Evolutionary conservation across 2,797 vertebrate species (phyloP), one percentile per base, ranked within the genome.

Genomic region (Sciaenops ocellatus): DNA sequence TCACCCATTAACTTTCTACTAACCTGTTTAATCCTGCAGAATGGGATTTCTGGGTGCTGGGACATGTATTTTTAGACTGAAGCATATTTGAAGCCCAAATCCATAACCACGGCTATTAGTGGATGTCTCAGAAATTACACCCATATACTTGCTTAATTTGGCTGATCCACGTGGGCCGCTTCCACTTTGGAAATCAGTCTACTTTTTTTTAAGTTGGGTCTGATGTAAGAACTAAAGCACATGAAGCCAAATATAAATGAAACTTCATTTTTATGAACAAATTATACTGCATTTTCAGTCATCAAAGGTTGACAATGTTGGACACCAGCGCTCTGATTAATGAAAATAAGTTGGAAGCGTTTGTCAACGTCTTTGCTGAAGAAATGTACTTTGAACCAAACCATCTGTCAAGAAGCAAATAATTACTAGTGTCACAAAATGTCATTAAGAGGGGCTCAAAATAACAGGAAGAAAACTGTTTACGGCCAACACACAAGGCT

Each of bases 1-100:
- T 87, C 85, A 86, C 71, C 78, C 67, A 76, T 79, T 87, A 62
- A 73, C 68, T 84, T 76, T 54, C 47, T 41, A 38, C 50, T 4
- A 7, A 60, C 56, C 56, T 48, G 20, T 76, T 78, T 80, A 84
- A 72, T n/a, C 28, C 28, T 46, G 59, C 5, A 20, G 66, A 81
- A 85, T 76, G 20, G 69, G 73, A 82, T 76, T 82, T 80, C 54
- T 69, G 74, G 28, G 16, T 68, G 67, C 69, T 24, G 63, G 68
- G 67, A 82, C 28, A 17, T 30, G 62, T 61, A 78, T 80, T 86
- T 87, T 80, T 76, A 62, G 55, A 73, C 28, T 47, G 34, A 75
- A 70, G 51, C 8, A 1, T 17, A 69, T 8, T 61, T 69, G 18
- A 75, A 72, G 76, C 28, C 56, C 30, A 68, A 82, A 80, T 71